Percentiles rank a stretch among this genome's conserved stretches.
These are phyloP conservation scores for Allolobophora icterica DNA, from an alignment of 2,888 invertebrate genomes.

Conservation along the genomic window DNA sequence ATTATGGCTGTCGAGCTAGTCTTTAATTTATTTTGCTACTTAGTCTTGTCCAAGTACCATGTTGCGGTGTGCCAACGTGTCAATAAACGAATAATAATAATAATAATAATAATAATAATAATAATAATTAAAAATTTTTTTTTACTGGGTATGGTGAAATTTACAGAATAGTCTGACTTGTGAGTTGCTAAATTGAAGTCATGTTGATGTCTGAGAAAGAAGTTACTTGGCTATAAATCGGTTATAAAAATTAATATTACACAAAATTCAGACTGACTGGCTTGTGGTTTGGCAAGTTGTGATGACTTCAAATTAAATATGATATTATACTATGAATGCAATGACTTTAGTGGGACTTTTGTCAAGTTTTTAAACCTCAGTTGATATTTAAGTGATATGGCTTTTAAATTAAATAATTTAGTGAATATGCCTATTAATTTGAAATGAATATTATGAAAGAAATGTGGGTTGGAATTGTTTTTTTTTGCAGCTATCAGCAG, in stretches of 20 bases:
- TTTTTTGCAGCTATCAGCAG: constrained; percentile 56
- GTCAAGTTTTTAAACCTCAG: not conserved
- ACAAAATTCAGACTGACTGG: not conserved
- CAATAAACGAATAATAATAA: too few relatives aligned
- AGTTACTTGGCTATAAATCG: not conserved
- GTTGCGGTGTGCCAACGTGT: too few relatives aligned
- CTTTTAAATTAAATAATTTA: not conserved
- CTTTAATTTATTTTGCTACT: too few relatives aligned
- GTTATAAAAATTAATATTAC: not conserved
- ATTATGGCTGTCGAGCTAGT: too few relatives aligned
- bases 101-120: too few relatives aligned
- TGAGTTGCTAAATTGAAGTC: not conserved
- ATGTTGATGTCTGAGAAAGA: not conserved
- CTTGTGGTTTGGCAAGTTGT: not conserved
- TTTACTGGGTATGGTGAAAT: not conserved
- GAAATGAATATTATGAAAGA: not conserved
- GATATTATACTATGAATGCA: not conserved
- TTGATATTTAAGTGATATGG: not conserved
- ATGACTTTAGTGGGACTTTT: not conserved
- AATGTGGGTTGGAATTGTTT: not conserved
- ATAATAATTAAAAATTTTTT: too few relatives aligned
- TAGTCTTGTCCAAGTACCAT: too few relatives aligned
- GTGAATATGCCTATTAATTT: not conserved
- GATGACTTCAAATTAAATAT: not conserved
- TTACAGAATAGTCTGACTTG: not conserved